A percentile compares a stretch with the other conserved stretches of the same genome.
Conservation (phyloP, 2,888 invertebrate species). For the Sipha maydis region DNA sequence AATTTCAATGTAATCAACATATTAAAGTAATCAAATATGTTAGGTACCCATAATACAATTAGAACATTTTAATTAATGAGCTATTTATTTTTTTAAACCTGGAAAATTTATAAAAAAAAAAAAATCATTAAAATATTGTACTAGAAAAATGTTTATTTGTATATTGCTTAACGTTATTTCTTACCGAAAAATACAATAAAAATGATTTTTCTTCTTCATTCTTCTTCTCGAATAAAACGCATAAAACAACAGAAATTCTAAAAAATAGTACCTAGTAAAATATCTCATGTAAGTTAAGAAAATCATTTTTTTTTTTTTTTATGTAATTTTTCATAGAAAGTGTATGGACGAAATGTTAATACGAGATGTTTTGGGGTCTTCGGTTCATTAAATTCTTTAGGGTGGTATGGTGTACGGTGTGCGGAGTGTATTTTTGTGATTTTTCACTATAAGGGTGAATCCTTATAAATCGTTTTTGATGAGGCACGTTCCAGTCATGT, state of each 20-base stretch:
- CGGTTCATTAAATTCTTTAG: conserved; percentile 46
- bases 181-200: neutral
- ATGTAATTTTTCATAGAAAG: neutral
- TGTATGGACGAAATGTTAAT: conserved; percentile 11
- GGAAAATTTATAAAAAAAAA: too few relatives aligned
- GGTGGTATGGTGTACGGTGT: conserved; percentile 4
- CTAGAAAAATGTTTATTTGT: neutral
- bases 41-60: too few relatives aligned
- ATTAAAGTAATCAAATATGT: too few relatives aligned
- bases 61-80: too few relatives aligned
- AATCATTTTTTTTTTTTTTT: neutral
- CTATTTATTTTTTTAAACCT: too few relatives aligned
- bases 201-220: neutral
- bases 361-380: conserved; percentile 32
- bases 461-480: conserved; percentile 56
- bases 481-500: conserved; percentile 25
- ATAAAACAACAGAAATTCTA: neutral
- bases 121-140: too few relatives aligned
- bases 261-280: neutral
- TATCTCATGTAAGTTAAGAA: neutral
- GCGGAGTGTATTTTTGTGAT: conserved; percentile 8
- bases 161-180: neutral
- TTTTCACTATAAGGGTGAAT: conserved; percentile 47
- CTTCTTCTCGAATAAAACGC: neutral
- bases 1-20: too few relatives aligned